Evolutionary conservation across 2,888 invertebrate species (phyloP), one percentile per base, ranked within the genome.

Genomic region (Drosophila paranaensis): DNA sequence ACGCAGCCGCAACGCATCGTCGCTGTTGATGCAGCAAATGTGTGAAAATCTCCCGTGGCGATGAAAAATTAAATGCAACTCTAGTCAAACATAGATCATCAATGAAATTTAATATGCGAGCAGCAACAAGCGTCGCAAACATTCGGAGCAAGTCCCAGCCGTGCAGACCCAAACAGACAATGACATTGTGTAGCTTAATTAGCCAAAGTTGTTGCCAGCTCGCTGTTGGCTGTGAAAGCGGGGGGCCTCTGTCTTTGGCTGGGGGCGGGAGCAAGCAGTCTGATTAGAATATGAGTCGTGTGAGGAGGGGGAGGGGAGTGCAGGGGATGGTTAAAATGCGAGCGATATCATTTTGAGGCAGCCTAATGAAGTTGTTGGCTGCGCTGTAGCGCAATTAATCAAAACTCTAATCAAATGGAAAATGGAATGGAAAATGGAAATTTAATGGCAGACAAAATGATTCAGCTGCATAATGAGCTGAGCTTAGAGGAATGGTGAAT

Each of bases 31-130:
- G 74, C 57, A 68, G 77, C 79, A 82, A 83, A 89, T 89, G 91
- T 89, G 89, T 90, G 89, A 89, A 91, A 91, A 90, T 89, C 82
- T 86, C 91, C 91, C 82, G 89, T 77, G 74, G 91, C 63, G 89
- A 86, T 89, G 83, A 89, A 85, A 91, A 89, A 91, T 90, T 85
- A 86, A 88, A 90, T 82, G 90, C 83, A 90, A 76, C 77, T 79
- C 82, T 88, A 78, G 77, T 78, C 66, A 81, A 71, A 77, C 90
- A 78, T 90, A 77, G 90, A 90, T 91, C 91, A 91, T 88, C 88
- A 90, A 90, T 89, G 91, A 89, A 91, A 89, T 88, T 89, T 89
- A 89, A 91, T 91, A 89, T 90, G 90, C 76, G 68, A 43, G 30
- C 70, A 77, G 60, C 68, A 53, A 65, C 70, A 60, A 60, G 67